Evolutionary conservation across 2,888 invertebrate species (phyloP).

Genomic region (Blastobasis adustella): DNA sequence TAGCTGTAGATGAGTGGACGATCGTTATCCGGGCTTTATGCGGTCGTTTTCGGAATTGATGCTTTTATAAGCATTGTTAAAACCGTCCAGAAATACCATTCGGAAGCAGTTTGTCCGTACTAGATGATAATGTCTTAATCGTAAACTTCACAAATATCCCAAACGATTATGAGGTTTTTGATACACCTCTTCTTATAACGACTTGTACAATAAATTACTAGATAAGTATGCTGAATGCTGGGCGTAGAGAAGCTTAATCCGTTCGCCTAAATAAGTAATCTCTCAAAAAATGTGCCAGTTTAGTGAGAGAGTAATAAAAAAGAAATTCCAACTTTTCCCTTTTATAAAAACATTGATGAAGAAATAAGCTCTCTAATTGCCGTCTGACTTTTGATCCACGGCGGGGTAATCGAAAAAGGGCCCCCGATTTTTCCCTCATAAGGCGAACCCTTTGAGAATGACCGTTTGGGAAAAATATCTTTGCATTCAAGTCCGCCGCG

Average conservation of each 20-base stretch:
- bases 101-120: too few species aligned
- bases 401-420: conserved; percentile 63
- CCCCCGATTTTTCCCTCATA: conserved; percentile 52
- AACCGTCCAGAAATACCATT: not conserved
- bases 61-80: conserved; percentile 7
- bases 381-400: conserved; percentile 49
- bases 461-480: conserved; percentile 66
- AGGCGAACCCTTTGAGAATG: conserved; percentile 66
- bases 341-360: conserved; percentile 23
- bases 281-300: too few species aligned
- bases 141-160: too few species aligned
- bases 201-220: too few species aligned
- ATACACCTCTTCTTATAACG: too few species aligned
- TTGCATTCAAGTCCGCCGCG: conserved; percentile 65
- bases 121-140: too few species aligned
- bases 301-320: too few species aligned
- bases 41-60: conserved; percentile 26
- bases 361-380: conserved; percentile 58
- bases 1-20: conserved; percentile 42
- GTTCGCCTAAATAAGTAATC: too few species aligned
- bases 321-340: too few species aligned
- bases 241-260: too few species aligned
- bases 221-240: too few species aligned
- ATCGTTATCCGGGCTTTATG: conserved; percentile 38
- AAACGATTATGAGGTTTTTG: too few species aligned